Percentiles rank a stretch among this genome's conserved stretches.
These are phyloP conservation scores for Cynoglossus semilaevis DNA, from an alignment of 2,113 vertebrate species.

Conservation along the genomic window DNA sequence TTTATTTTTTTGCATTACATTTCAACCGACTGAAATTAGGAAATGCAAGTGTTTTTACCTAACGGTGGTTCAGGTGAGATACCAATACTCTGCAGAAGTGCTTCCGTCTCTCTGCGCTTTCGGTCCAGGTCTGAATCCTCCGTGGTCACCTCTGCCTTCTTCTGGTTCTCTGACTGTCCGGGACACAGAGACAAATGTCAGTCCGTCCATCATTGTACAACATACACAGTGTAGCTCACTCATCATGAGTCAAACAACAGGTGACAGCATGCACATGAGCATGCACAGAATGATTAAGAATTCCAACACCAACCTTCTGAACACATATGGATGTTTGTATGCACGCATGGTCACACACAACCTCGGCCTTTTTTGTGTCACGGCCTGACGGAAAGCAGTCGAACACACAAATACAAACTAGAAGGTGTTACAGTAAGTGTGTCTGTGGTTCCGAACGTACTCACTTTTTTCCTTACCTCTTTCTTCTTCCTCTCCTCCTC, in stretches of 20 bases:
- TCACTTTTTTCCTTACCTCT: constrained; percentile 83
- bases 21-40: no score
- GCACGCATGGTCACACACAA: constrained; percentile 38
- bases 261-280: constrained; percentile 1
- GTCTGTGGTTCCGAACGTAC: constrained; percentile 30
- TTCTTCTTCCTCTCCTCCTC: constrained; percentile 98
- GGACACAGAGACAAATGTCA: constrained; percentile 1
- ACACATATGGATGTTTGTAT: constrained; percentile 35
- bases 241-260: background rate
- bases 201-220: background rate
- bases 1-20: no score
- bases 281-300: constrained; percentile 28
- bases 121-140: constrained; percentile 94
- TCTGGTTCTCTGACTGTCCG: constrained; percentile 85
- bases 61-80: constrained; percentile 94
- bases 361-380: constrained; percentile 30
- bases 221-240: background rate
- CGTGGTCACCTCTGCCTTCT: constrained; percentile 86
- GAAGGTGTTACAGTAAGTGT: constrained; percentile 20
- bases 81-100: constrained; percentile 94
- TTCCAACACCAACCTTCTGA: constrained; percentile 34
- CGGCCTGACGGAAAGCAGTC: constrained; percentile 36
- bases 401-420: constrained; percentile 28
- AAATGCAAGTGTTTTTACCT: constrained; percentile 69
- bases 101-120: constrained; percentile 94